Conservation (phyloP, 1,140 invertebrate genomes). For the Drosophila pseudoananassae region DNA sequence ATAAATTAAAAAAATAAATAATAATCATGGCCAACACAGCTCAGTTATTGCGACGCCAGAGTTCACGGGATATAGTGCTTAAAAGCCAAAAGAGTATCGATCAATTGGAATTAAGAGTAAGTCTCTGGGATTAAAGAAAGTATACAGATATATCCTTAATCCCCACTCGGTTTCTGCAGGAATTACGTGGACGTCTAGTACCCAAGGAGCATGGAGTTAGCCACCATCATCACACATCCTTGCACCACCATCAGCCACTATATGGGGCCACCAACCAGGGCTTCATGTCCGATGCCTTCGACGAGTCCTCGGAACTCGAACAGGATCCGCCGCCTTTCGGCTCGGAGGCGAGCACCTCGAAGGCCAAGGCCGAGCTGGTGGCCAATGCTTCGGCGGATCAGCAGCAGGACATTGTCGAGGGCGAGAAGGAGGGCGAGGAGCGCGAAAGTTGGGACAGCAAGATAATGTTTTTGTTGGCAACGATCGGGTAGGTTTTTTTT, state of each 20-base stretch:
- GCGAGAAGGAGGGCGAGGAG: slow-evolving; percentile 91
- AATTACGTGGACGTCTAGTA: slow-evolving; percentile 91
- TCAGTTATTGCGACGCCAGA: slow-evolving; percentile 93
- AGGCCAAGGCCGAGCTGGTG: slow-evolving; percentile 85
- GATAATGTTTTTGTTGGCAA: slow-evolving; percentile 94
- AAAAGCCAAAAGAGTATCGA: slow-evolving; percentile 90
- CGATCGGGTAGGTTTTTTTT: slow-evolving; percentile 89
- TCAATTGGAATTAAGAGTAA: slow-evolving; percentile 92
- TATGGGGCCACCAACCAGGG: slow-evolving; percentile 94
- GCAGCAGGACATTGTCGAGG: slow-evolving; percentile 88
- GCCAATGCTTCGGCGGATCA: slow-evolving; percentile 88
- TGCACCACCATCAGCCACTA: slow-evolving; percentile 85
- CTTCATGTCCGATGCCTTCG: slow-evolving; percentile 90
- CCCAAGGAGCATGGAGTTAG: slow-evolving; percentile 88
- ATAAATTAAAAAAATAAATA: slow-evolving; percentile 21
- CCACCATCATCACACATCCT: slow-evolving; percentile 70
- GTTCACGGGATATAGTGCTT: slow-evolving; percentile 88
- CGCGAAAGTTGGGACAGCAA: slow-evolving; percentile 97
- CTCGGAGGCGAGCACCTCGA: slow-evolving; percentile 81
- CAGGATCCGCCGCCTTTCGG: slow-evolving; percentile 78
- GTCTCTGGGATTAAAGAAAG: neutral
- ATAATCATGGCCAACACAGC: slow-evolving; percentile 93
- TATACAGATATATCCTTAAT: neutral
- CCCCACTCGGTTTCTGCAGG: slow-evolving; percentile 35
- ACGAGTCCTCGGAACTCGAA: slow-evolving; percentile 87